phyloP scores from a whole-genome alignment of 1,140 invertebrate genomes.

The Stratiolaelaps scimitus region DNA sequence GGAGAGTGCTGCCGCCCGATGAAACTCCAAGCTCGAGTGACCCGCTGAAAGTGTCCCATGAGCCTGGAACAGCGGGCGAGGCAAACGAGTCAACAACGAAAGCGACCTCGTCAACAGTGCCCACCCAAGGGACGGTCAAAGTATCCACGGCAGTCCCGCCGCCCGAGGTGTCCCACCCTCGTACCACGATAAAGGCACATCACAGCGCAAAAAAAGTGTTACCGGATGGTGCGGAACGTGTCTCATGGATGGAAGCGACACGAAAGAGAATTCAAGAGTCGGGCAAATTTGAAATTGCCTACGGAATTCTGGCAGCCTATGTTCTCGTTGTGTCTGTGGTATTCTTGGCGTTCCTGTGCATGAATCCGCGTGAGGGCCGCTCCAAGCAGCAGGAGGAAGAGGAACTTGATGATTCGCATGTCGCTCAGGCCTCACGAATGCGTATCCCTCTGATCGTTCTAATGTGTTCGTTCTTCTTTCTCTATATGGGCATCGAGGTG shows the following conservation, averaged over 20 bases:
- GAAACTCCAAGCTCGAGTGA: neutral
- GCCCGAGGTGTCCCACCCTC: neutral
- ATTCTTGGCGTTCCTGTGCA: constrained; percentile 43
- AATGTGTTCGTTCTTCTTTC: constrained; percentile 43
- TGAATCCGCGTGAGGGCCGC: constrained; percentile 38
- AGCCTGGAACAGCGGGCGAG: neutral
- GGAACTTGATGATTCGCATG: constrained; percentile 31
- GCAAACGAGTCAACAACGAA: constrained; percentile 20
- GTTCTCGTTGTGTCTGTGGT: constrained; percentile 41
- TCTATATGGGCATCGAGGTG: constrained; percentile 45
- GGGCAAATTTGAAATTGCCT: constrained; percentile 39
- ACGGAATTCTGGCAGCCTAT: constrained; percentile 43
- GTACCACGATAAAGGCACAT: neutral
- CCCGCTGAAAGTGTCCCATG: neutral
- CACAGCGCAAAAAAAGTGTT: constrained; percentile 27
- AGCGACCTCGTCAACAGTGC: constrained; percentile 25
- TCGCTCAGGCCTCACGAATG: constrained; percentile 31
- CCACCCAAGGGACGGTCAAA: constrained; percentile 2
- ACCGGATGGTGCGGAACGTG: constrained; percentile 21
- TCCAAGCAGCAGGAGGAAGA: constrained; percentile 37
- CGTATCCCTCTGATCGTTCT: constrained; percentile 39
- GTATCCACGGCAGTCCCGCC: neutral
- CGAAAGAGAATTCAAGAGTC: constrained; percentile 16
- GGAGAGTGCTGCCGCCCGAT: no score
- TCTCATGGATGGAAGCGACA: constrained; percentile 3